These are phyloP conservation scores for Syndactyla subalaris DNA, from an alignment of 2,797 vertebrate species.

Conservation along the genomic window DNA sequence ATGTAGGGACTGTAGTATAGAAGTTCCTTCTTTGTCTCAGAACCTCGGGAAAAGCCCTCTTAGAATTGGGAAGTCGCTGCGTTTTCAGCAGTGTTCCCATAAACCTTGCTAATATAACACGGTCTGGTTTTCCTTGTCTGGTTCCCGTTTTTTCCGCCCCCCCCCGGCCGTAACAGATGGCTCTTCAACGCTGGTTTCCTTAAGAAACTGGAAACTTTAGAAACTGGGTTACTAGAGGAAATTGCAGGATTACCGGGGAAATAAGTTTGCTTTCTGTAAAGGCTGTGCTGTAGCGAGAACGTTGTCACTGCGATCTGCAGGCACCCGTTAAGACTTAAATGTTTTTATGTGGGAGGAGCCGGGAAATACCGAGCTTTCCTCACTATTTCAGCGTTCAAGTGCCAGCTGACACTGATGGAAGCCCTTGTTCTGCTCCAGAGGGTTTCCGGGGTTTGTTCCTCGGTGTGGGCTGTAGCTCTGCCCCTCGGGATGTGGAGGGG, in stretches of 20 bases:
- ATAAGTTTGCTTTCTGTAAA: not conserved
- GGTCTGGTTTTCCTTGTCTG: not conserved
- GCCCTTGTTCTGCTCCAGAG: not conserved
- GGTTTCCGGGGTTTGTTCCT: not conserved
- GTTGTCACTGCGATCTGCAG: not conserved
- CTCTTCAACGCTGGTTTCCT: not conserved
- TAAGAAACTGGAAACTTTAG: not conserved
- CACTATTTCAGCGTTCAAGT: not conserved
- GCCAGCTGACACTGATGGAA: not conserved
- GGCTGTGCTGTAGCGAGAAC: not conserved
- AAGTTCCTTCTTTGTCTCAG: not conserved
- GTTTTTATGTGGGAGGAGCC: not conserved
- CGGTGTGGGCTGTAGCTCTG: not conserved
- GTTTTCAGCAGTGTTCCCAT: not conserved
- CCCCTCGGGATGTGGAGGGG: not conserved
- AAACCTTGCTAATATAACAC: fast-evolving
- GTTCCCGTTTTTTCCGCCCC: not conserved
- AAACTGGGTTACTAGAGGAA: not conserved
- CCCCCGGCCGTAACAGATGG: fast-evolving
- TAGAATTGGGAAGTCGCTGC: not conserved
- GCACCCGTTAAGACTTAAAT: fast-evolving
- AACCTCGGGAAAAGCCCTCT: not conserved
- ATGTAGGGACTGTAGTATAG: fast-evolving
- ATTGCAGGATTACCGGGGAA: not conserved
- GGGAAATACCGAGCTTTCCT: not conserved